Evolutionary conservation across 2,888 invertebrate species (phyloP), one percentile per base, ranked within the genome.

Genomic region (Lepidonotus clava): DNA sequence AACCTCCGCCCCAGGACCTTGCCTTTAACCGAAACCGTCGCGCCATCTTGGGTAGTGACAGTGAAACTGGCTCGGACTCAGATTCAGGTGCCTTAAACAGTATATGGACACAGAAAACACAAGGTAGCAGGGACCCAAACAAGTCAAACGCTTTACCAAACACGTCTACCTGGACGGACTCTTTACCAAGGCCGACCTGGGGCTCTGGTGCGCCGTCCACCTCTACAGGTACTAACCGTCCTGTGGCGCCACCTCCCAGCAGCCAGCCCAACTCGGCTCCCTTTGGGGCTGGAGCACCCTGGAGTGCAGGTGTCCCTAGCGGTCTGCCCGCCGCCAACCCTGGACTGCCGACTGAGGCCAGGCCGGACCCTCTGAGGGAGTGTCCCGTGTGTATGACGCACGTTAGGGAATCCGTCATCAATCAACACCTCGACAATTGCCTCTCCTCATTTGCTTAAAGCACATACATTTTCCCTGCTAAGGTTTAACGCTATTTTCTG

Each of bases 351-450:
- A n/a, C n/a, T 11, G 51, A 51, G 51, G 1, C 51, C 28, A 36
- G 8, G 21, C 5, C 24, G 24, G 67, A 66, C 41, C 83, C 83
- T 4, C 24, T 84, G 28, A 66, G 41, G 40, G 28, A 32, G 14
- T 86, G 86, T 53, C 86, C 86, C 36, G 76, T 56, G n/a, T 86
- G 86, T 53, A 8, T 8, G 11, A 24, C 41, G 14, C 40, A 38
- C 40, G 84, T 84, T 18, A 6, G 11, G 28, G 84, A 34, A n/a
- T 77, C 86, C 0, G 21, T 28, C 21, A 86, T 86, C 18, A 86
- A 86, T 28, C 34, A 5, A n/a, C 86, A 86, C 53, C 61, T 86
- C 14, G 86, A 86, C 40, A 18, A 8, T 11, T 86, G 86, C 38
- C 77, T 86, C 4, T 21, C 46, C 8, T 8, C n/a, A n/a, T n/a